Base-by-base conservation (phyloP, 2,888 invertebrate genomes). In the Atethmia centrago region DNA sequence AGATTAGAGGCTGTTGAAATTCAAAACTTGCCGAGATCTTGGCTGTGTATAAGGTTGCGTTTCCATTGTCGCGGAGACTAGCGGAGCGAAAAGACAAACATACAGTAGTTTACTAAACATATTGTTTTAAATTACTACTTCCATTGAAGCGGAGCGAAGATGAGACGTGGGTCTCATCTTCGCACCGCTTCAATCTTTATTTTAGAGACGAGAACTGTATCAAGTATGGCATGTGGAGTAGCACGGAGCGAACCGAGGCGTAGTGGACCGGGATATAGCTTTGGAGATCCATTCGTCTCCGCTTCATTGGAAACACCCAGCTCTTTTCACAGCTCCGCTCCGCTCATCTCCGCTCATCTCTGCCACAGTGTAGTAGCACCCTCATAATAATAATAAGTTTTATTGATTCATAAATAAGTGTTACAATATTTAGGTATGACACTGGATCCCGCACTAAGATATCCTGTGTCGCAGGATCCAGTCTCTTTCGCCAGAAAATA, bases 1-100 rank as follows among this genome's bases (percentile, higher is more conserved):
- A 80, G 71, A 74, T 79, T 62, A 79, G 58, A 31, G n/a, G 14
- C 42, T 45, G 68, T 51, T 51, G 59, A 68, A 68, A 61, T 64
- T 73, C 72, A 72, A 55, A 72, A 78, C 72, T 78, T 64, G 14
- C n/a, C 14, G 21, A 64, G 56, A 51, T 67, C 62, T 78, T 56
- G 47, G 36, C 21, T 51, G 5, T 14, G 47, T 49, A 31, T 49
- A 36, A 49, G 49, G 49, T 36, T 36, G 16, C 12, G n/a, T n/a
- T 49, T 49, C 10, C n/a, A 49, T 19, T 49, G 10, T n/a, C 1
- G n/a, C 40, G 16, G 16, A 2, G 2, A 4, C 5, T 9, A 61
- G 61, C 40, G 10, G 10, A 42, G 61, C 40, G n/a, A 40, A 61
- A 9, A 59, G n/a, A 19, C 19, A 55, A 55, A 28, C 55, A 28